Evolutionary conservation across 2,888 invertebrate genomes (phyloP).

Genomic region (Acholoe squamosa): DNA sequence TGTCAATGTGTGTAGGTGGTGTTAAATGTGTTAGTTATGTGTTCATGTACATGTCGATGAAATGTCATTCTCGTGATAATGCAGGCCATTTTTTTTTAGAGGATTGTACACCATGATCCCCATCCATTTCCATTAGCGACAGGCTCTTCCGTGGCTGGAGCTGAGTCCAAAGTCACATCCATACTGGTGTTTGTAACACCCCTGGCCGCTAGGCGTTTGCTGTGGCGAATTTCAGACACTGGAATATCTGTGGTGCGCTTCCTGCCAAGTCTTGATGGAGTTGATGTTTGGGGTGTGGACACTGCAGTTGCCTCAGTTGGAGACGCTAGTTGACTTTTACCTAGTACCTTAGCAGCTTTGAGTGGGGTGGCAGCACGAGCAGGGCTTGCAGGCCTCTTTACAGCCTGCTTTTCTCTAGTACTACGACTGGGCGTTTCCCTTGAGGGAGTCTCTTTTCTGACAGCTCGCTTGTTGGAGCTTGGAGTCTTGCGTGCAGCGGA

Average conservation of each 20-base stretch:
- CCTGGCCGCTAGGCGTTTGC: slow-evolving; percentile 8
- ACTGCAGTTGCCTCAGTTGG: not conserved
- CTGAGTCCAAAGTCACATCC: not conserved
- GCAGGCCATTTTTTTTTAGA: not conserved
- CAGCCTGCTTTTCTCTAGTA: not conserved
- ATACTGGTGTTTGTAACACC: not conserved
- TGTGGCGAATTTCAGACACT: slow-evolving; percentile 11
- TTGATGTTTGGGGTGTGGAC: not conserved
- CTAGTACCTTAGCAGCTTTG: not conserved
- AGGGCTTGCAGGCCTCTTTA: not conserved
- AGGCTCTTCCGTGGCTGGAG: not conserved
- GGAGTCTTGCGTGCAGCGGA: not conserved
- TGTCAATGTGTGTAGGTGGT: not conserved
- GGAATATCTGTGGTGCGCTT: not conserved
- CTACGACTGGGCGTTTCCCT: not conserved
- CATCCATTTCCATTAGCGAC: not conserved
- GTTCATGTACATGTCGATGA: not conserved
- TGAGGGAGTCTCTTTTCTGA: not conserved
- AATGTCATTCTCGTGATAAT: not conserved
- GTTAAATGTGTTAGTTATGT: not conserved
- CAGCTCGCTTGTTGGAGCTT: not conserved
- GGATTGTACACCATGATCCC: slow-evolving; percentile 31
- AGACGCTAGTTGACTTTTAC: not conserved
- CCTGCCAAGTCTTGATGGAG: not conserved
- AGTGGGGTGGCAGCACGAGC: not conserved